A percentile compares a stretch with the other conserved stretches of the same genome.
These are phyloP conservation scores for Schizaphis graminum DNA, from an alignment of 2,888 invertebrate species.

Conservation along the genomic window DNA sequence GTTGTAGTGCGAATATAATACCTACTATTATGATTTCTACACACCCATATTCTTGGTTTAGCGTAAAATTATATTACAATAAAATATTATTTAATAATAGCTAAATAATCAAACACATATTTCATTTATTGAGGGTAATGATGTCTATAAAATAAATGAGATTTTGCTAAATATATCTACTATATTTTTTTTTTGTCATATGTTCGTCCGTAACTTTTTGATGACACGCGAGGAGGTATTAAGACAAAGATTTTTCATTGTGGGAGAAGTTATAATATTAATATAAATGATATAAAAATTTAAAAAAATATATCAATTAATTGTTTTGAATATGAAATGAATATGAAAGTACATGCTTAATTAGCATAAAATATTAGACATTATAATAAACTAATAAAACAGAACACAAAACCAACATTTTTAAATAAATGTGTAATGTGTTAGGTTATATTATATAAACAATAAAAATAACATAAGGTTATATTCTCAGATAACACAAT, in stretches of 20 bases:
- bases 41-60: neutral
- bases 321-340: too few species aligned
- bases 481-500: neutral
- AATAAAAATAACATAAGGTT: neutral
- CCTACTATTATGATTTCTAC: neutral
- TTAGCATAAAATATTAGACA: neutral
- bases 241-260: neutral
- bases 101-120: neutral
- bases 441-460: neutral
- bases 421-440: neutral
- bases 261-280: neutral
- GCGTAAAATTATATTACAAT: neutral
- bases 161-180: neutral
- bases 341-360: neutral
- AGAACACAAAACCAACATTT: neutral
- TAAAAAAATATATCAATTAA: neutral
- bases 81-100: neutral
- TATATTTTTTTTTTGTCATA: neutral
- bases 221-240: neutral
- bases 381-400: neutral
- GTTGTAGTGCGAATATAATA: neutral
- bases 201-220: neutral
- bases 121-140: neutral
- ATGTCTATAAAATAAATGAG: neutral
- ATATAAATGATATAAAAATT: neutral